phyloP scores from a whole-genome alignment of 2,797 vertebrate species.

The Lepus townsendii region DNA sequence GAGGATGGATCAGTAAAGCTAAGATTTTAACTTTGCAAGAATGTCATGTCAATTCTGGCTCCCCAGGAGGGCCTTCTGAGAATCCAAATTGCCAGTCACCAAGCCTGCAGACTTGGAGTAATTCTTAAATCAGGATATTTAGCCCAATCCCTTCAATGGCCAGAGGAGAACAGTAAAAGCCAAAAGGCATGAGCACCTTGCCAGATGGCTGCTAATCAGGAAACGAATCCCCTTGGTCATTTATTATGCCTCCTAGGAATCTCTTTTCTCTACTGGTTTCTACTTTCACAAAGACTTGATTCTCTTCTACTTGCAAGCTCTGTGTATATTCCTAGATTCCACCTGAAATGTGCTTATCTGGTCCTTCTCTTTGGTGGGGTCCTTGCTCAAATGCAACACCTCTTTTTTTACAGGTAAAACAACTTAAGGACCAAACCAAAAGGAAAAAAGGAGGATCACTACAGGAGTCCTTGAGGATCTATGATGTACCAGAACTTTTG shows the following conservation, averaged over 20 bases:
- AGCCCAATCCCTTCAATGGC: conserved; percentile 7
- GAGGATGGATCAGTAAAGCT: conserved; percentile 49
- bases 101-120: conserved; percentile 26
- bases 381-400: not conserved
- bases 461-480: not conserved
- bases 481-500: not conserved
- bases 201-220: conserved; percentile 21
- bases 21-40: conserved; percentile 39
- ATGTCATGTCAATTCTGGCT: conserved; percentile 56
- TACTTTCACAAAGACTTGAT: conserved; percentile 59
- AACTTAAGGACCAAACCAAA: conserved; percentile 34
- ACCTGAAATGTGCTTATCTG: not conserved
- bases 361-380: not conserved
- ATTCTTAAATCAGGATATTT: conserved; percentile 45
- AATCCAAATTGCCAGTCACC: conserved; percentile 47
- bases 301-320: conserved; percentile 1
- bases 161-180: not conserved
- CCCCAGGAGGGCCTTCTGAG: conserved; percentile 10
- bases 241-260: conserved; percentile 5
- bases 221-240: conserved; percentile 20
- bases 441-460: not conserved
- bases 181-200: not conserved
- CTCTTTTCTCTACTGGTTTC: conserved; percentile 11
- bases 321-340: not conserved
- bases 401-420: conserved; percentile 34